Percentiles rank a stretch among this genome's conserved stretches.
These are phyloP conservation scores for Babylonia areolata DNA, from an alignment of 1,140 invertebrate species.

Conservation along the genomic window DNA sequence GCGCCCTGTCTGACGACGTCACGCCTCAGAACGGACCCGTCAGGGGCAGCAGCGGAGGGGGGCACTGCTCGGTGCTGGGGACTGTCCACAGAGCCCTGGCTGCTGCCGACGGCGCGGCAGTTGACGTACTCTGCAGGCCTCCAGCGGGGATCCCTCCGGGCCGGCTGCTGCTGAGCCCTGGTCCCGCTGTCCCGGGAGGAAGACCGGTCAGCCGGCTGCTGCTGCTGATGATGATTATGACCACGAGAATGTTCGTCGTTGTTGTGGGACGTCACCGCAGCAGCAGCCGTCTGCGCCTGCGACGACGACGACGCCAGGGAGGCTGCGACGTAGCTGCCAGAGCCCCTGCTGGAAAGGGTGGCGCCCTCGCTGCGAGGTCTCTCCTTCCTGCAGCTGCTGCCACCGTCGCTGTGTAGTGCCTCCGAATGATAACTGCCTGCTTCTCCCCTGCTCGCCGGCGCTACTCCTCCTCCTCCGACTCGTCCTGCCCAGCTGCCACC, in stretches of 20 bases:
- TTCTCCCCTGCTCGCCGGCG: background rate
- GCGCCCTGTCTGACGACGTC: background rate
- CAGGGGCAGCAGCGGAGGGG: background rate
- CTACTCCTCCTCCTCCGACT: background rate
- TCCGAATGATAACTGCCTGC: background rate
- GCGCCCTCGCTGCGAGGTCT: constrained; percentile 18
- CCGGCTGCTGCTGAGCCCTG: background rate
- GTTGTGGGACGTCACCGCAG: background rate
- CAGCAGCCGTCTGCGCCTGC: background rate
- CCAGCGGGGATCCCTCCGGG: constrained; percentile 24
- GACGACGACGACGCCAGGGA: background rate
- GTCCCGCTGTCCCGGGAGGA: too few relatives aligned
- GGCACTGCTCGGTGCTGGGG: background rate
- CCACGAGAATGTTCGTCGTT: background rate
- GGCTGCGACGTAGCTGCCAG: constrained; percentile 21
- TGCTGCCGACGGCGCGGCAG: background rate
- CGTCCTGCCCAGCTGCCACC: background rate
- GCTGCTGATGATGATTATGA: too few relatives aligned
- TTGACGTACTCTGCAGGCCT: constrained; percentile 25
- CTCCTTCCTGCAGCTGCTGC: background rate
- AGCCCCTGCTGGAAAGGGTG: background rate
- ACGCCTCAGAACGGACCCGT: background rate
- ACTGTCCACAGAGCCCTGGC: background rate
- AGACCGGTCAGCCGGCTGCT: background rate
- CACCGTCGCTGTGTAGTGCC: background rate